Evolutionary conservation across 1,140 invertebrate species (phyloP), one percentile per base, ranked within the genome.

Genomic region (Ceratina australensis): DNA sequence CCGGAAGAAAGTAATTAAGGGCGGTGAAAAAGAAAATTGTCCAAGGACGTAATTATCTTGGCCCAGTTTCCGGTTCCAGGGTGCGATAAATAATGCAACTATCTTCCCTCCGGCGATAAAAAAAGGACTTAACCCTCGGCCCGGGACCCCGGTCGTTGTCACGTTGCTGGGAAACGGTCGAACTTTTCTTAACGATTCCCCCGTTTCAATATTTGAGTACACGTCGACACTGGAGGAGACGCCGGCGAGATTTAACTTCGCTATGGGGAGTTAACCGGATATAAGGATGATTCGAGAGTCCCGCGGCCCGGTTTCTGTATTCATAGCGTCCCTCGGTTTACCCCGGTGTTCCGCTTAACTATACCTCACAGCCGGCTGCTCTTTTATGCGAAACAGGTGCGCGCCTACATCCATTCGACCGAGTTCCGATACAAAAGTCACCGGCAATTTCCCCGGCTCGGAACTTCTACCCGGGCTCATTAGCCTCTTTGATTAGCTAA

Each of bases 401-500:
- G 18, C 33, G 33, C 28, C 68, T 24, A 26, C 16, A 16, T 47
- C 33, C 7, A 59, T 59, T 47, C n/a, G 28, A 57, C 52, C 52
- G 28, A 8, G 10, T 59, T 47, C 16, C 54, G 12, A 71, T 59
- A 47, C 20, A 71, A 59, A 71, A 59, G 33, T 71, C 33, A 24
- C 16, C 12, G 10, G 22, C 28, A 47, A 71, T 59, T 71, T 69
- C 67, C 28, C 16, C 2, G 12, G 33, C n/a, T 8, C 8, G 12
- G 28, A 57, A 57, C 20, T 69, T 71, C 16, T 42, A 42, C 12
- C 5, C 16, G 16, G 16, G 15, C 16, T 71, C 68, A 26, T 71
- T 59, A 71, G 16, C 28, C 33, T 47, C 54, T 71, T 71, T 59
- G 33, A 71, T 71, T 59, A 71, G 12, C 54, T 71, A 59, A 71